Percentiles rank a stretch among this genome's conserved stretches.
Evolutionary conservation across 2,113 vertebrate genomes (phyloP).

Genomic region (Cisticola juncidis): DNA sequence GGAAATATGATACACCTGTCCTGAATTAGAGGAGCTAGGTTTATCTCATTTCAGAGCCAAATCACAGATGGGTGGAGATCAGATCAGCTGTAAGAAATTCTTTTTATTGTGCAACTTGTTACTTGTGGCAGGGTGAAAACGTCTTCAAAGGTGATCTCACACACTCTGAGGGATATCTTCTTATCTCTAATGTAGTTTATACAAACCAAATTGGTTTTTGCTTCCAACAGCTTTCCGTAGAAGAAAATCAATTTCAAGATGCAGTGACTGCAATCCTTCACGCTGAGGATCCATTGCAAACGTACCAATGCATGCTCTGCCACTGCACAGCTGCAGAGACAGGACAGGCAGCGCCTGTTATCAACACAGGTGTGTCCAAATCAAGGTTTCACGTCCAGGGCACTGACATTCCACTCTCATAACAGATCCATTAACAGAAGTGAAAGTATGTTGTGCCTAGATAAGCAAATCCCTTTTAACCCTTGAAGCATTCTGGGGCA

Average conservation of each 20-base stretch:
- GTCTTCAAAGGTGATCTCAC: slow-evolving; percentile 1
- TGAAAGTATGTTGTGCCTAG: not conserved
- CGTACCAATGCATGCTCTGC: not conserved
- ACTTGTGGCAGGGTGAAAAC: not conserved
- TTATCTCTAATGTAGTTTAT: slow-evolving; percentile 54
- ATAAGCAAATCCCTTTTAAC: not conserved
- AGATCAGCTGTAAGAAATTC: slow-evolving; percentile 52
- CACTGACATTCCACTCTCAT: not conserved
- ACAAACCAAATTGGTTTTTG: slow-evolving; percentile 63
- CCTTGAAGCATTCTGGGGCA: not conserved
- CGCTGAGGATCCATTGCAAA: slow-evolving; percentile 35
- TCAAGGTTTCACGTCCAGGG: not conserved
- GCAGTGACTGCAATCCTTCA: slow-evolving; percentile 33
- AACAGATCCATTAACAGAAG: not conserved
- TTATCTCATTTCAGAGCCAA: slow-evolving; percentile 24
- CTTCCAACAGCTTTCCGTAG: slow-evolving; percentile 15
- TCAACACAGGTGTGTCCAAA: not conserved
- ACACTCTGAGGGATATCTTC: slow-evolving; percentile 29
- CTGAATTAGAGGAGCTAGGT: slow-evolving; percentile 1
- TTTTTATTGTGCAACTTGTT: slow-evolving; percentile 42
- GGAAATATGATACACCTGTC: slow-evolving; percentile 20
- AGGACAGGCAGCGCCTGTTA: not conserved
- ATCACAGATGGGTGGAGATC: slow-evolving; percentile 44
- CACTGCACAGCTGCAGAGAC: not conserved
- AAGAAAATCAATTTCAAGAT: slow-evolving; percentile 59